Evolutionary conservation across 2,113 vertebrate species (phyloP).

Genomic region (Perca schrenkii): DNA sequence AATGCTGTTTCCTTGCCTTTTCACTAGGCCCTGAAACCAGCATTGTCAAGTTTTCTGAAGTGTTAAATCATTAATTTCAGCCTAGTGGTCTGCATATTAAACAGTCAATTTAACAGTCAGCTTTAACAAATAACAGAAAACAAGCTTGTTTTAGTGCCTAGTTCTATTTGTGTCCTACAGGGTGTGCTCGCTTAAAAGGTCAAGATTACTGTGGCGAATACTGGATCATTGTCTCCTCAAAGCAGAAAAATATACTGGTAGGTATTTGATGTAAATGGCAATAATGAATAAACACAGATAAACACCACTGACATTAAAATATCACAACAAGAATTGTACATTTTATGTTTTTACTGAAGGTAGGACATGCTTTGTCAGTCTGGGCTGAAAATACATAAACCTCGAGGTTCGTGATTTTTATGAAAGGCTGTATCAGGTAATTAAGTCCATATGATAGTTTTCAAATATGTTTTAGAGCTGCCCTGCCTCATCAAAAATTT

Average conservation of each 20-base stretch:
- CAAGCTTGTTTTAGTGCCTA: conserved; percentile 2
- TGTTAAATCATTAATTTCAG: conserved; percentile 30
- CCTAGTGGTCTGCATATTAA: conserved; percentile 8
- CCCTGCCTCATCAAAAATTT: not conserved
- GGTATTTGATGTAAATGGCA: not conserved
- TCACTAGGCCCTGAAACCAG: not conserved
- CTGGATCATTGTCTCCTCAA: conserved; percentile 22
- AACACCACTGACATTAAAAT: not conserved
- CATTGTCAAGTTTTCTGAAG: conserved; percentile 11
- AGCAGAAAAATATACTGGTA: not conserved
- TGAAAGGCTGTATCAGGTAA: not conserved
- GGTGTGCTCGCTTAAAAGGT: conserved; percentile 27
- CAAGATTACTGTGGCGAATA: conserved; percentile 19
- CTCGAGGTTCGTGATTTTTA: not conserved
- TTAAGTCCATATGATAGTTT: not conserved
- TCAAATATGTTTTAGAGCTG: not conserved
- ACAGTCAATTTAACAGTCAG: not conserved
- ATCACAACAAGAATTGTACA: not conserved
- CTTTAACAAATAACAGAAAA: conserved; percentile 28
- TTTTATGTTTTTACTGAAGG: not conserved
- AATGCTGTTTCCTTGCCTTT: not conserved
- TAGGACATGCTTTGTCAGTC: not conserved
- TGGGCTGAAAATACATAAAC: not conserved
- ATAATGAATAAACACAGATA: not conserved
- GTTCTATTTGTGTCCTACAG: conserved; percentile 20